Evolutionary conservation across 2,113 vertebrate species (phyloP), one percentile per base, ranked within the genome.

Genomic region (Pterocles orientalis): DNA sequence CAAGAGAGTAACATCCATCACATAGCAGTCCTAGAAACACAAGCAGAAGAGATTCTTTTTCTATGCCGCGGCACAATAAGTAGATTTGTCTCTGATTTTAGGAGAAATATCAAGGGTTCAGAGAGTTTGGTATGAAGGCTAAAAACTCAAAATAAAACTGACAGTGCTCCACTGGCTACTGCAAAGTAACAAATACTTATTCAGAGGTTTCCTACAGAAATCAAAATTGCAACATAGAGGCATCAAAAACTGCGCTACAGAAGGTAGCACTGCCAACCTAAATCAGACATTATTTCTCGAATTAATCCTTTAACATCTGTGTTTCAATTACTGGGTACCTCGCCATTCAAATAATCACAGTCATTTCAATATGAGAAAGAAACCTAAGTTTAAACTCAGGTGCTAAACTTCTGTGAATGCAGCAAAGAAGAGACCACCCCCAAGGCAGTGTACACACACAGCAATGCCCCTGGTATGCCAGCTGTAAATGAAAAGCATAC

Each of bases 1-100:
- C 96, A 97, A 76, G 33, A 98, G 80, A 10, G 98, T 98, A 34
- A 98, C 48, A 73, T 98, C 97, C 98, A 98, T 95, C 36, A 98
- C 2, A 3, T 64, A 98, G 84, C 98, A 98, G 34, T 90, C 97
- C 98, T 98, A 90, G 18, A 91, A 96, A 84, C 4, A 97, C 34
- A 97, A 94, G 54, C 29, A 90, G 12, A 82, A 80, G 18, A 84
- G 15, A 54, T 60, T 45, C 87, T 18, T 79, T 86, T 41, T 19
- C 25, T 33, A n/a, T 26, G 20, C 20, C 33, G 33, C 3, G 3
- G n/a, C 45, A 82, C 24, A 82, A 17, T 36, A 82, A 43, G 17
- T 23, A 80, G 9, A 57, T 48, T 39, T 47, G 24, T n/a, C 21
- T 28, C 26, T 26, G 14, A 84, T 43, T 73, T 81, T 43, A 94